Evolutionary conservation across 2,888 invertebrate species (phyloP), one percentile per base, ranked within the genome.

Genomic region (Chelonus formosanus): DNA sequence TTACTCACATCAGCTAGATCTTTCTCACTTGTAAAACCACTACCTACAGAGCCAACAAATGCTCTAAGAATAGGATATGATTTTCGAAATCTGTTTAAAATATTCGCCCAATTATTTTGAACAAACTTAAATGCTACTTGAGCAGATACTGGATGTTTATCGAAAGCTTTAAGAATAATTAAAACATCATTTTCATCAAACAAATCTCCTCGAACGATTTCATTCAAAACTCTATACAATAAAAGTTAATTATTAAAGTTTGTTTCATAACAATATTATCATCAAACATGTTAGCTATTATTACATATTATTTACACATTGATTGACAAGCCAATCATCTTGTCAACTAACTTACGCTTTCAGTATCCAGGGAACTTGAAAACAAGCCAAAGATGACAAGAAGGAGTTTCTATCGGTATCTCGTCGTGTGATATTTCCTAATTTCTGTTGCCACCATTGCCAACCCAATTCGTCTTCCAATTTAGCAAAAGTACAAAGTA

Each of bases 301-400:
- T 20, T 20, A 20, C 2, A 20, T 10, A 10, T 4, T 4, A 54
- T n/a, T 6, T n/a, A 47, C 8, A 44, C 44, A 53, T 0, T 6
- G 8, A 36, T 34, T 6, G 34, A 54, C n/a, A 53, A 3, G 5
- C 34, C 4, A 32, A 34, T 53, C 32, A 32, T 32, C 34, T 8
- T 3, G 6, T 53, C 3, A 34, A 31, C 10, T 64, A 70, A 75
- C 78, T 79, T 64, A 82, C 82, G 76, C 71, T 64, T 81, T 78
- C 35, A 82, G 65, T 59, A 82, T 76, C 78, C 79, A 79, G 1
- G 80, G 76, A 5, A 74, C 74, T 67, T 81, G 77, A 63, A 82
- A 81, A 58, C 82, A 82, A 5, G 78, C 77, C 40, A 80, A 70
- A n/a, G 80, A 75, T 3, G 78, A 76, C n/a, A 82, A 65, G 36